Evolutionary conservation across 23 tunicate genomes (phyloP), one percentile per base, ranked within the genome.

Genomic region (Aplidium turbinatum): DNA sequence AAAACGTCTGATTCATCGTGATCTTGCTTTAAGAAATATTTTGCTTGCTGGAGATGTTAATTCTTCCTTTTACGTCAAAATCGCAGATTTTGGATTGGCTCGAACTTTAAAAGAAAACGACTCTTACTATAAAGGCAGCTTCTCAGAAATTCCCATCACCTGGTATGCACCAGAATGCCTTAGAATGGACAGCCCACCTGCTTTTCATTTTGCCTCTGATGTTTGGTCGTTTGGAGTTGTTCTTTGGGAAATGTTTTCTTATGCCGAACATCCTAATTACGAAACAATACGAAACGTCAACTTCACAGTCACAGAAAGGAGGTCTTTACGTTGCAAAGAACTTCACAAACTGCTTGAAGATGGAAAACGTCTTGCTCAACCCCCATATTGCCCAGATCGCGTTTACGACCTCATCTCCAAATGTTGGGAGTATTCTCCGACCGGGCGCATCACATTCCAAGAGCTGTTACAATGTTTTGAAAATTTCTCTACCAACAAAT

Each of bases 151-250:
- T 46, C 88, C 88, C 19, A 68, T 60, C 6, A 54, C 23, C 40
- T 82, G 88, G 88, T 82, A 82, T 38, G 85, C 88, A 0, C 88
- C 88, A 1, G 88, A 82, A 47, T 82, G 88, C 46, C 61, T 82
- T 7, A 28, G 33, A 4, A 69, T 21, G 4, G 39, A 82, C 7
- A 21, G 33, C 1, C 34, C 20, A 27, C 27, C 33, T 35, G 75
- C 54, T 7, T 79, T 55, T 39, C 47, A 51, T 25, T 68, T 68
- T 9, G 66, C 73, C 29, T 72, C 86, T 13, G 86, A 81, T 36
- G 72, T 81, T 20, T 81, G 86, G 86, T 72, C 80, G 18, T 81
- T 31, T 57, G 86, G 86, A 7, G 80, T 81, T 9, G 46, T 62
- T 16, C 19, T 81, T 13, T 81, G 86, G 86, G 86, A 81, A 57